These are phyloP conservation scores for Papilio xuthus DNA, from an alignment of 1,140 invertebrate species.

Conservation along the genomic window DNA sequence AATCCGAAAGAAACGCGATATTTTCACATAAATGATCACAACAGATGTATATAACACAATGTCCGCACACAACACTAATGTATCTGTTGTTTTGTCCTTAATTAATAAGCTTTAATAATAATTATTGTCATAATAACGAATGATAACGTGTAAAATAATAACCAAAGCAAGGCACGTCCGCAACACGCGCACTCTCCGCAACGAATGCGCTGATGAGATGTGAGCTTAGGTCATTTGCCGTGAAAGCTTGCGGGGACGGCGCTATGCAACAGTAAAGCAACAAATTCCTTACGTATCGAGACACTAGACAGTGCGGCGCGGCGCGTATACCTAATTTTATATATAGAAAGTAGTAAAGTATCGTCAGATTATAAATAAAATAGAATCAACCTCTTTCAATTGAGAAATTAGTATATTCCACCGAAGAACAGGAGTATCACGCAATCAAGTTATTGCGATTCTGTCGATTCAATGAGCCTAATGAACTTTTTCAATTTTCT, in stretches of 20 bases:
- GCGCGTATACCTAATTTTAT: no score
- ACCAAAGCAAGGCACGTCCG: not conserved
- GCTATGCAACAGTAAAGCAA: not conserved
- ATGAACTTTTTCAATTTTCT: no score
- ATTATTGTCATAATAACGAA: not conserved
- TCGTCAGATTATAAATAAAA: no score
- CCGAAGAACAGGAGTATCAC: no score
- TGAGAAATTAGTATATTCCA: no score
- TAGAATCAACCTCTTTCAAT: no score
- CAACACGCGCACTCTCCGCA: not conserved
- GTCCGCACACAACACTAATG: not conserved
- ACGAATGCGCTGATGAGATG: not conserved
- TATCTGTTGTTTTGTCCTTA: not conserved
- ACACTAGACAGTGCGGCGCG: not conserved
- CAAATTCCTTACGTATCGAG: not conserved
- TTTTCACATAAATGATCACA: not conserved
- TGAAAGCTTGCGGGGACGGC: constrained; percentile 5
- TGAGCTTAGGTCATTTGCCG: not conserved
- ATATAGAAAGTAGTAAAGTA: no score
- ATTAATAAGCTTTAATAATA: not conserved
- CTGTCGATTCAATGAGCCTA: no score
- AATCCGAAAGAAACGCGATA: not conserved
- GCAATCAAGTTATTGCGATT: no score
- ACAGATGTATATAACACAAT: not conserved
- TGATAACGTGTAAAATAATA: not conserved